Conservation (phyloP, 2,888 invertebrate species). For the Leptodirus hochenwartii region DNA sequence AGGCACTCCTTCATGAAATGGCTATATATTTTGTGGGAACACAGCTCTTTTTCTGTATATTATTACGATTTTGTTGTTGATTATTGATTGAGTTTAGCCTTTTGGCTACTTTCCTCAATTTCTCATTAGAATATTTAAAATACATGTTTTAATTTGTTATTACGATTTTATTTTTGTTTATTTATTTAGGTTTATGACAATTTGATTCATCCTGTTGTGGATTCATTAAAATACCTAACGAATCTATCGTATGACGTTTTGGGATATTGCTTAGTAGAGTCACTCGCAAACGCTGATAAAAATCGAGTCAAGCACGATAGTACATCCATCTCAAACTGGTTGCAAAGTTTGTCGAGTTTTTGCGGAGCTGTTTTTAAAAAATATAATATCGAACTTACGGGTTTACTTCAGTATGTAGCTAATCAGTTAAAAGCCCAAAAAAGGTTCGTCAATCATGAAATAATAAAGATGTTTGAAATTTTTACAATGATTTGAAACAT, state of each 20-base stretch:
- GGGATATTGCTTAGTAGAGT: conserved; percentile 89
- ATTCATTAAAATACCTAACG: conserved; percentile 91
- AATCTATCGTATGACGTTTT: conserved; percentile 90
- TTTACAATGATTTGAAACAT: conserved; percentile 12
- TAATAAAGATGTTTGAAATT: conserved; percentile 1
- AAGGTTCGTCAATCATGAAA: conserved; percentile 36
- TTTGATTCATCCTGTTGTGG: conserved; percentile 68
- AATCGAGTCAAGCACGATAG: conserved; percentile 72
- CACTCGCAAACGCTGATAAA: conserved; percentile 61
- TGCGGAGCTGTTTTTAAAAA: conserved; percentile 94
- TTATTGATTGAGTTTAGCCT: no score
- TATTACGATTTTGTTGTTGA: no score
- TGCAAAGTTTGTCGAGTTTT: conserved; percentile 88
- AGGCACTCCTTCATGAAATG: no score
- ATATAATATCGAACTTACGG: conserved; percentile 89
- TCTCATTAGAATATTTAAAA: conserved; percentile 4
- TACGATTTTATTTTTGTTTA: no score
- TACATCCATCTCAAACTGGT: conserved; percentile 83
- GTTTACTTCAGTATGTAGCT: conserved; percentile 89
- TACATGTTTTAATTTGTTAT: background rate
- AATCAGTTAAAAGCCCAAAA: conserved; percentile 93
- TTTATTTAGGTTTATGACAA: conserved; percentile 26
- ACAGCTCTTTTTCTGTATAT: no score
- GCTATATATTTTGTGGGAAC: no score
- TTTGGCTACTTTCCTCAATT: no score